Conservation (phyloP, 2,888 invertebrate genomes). For the Pachydiplax longipennis region DNA sequence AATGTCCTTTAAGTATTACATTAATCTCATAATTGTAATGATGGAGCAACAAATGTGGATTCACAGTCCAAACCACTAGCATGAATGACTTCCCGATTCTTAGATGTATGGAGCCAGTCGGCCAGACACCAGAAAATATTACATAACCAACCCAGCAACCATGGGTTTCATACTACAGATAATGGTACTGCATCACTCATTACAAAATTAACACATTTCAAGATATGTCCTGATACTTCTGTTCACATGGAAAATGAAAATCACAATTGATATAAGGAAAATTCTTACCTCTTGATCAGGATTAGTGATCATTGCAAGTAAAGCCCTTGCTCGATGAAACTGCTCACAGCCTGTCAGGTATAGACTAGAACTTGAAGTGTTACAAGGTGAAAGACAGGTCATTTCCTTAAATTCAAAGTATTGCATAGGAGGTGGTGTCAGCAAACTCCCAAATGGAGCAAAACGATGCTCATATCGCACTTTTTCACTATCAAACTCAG, state of each 20-base stretch:
- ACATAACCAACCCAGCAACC: too few relatives aligned
- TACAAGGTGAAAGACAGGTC: conserved; percentile 69
- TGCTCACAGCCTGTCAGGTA: conserved; percentile 89
- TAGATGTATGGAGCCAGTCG: too few relatives aligned
- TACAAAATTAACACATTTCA: too few relatives aligned
- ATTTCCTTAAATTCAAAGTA: conserved; percentile 89
- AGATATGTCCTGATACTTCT: background rate
- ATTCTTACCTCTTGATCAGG: conserved; percentile 78
- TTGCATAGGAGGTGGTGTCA: conserved; percentile 89
- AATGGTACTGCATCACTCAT: too few relatives aligned
- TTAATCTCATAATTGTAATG: too few relatives aligned
- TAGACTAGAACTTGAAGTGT: conserved; percentile 57
- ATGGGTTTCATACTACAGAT: background rate
- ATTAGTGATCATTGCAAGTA: conserved; percentile 82
- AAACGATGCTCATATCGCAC: conserved; percentile 95
- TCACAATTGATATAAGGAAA: conserved; percentile 8
- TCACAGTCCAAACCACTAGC: too few relatives aligned
- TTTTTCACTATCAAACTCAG: conserved; percentile 91
- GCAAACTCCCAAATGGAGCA: conserved; percentile 83
- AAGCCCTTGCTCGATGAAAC: conserved; percentile 88
- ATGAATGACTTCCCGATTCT: too few relatives aligned
- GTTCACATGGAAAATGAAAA: background rate
- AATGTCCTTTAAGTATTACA: too few relatives aligned
- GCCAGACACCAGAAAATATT: too few relatives aligned
- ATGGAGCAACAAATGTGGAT: too few relatives aligned